Conservation (phyloP, 2,113 vertebrate species). For the Phasianus colchicus region DNA sequence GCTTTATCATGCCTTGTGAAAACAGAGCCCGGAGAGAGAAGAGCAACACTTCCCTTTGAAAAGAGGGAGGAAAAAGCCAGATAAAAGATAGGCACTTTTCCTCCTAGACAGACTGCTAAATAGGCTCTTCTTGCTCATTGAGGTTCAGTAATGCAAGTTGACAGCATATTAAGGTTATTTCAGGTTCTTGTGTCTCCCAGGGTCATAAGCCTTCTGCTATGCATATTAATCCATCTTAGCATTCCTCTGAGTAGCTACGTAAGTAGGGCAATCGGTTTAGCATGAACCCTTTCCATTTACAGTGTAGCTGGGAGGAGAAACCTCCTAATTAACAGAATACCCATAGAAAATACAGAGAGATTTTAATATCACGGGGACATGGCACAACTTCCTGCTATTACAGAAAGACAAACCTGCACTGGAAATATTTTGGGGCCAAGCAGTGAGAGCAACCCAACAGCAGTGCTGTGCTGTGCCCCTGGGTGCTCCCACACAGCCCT, state of each 20-base stretch:
- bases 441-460: not conserved
- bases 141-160: slow-evolving; percentile 86
- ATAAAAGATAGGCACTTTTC: slow-evolving; percentile 67
- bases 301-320: slow-evolving; percentile 72
- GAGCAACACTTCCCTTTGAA: slow-evolving; percentile 11
- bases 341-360: slow-evolving; percentile 55
- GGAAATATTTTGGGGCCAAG: slow-evolving; percentile 2
- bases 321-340: slow-evolving; percentile 72
- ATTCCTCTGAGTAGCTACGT: slow-evolving; percentile 77
- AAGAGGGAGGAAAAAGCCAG: slow-evolving; percentile 46
- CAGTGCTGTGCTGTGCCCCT: not conserved
- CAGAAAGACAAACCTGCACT: slow-evolving; percentile 30
- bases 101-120: slow-evolving; percentile 78
- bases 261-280: slow-evolving; percentile 82
- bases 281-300: slow-evolving; percentile 71
- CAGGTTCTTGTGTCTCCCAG: slow-evolving; percentile 84
- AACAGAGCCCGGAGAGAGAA: slow-evolving; percentile 9
- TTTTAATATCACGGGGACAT: slow-evolving; percentile 52
- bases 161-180: slow-evolving; percentile 87
- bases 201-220: slow-evolving; percentile 83
- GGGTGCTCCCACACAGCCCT: not conserved
- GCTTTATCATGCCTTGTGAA: not conserved
- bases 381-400: not conserved
- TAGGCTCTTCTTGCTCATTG: slow-evolving; percentile 82
- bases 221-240: slow-evolving; percentile 83